Conservation (phyloP, 2,888 invertebrate genomes). For the Spisula solida region DNA sequence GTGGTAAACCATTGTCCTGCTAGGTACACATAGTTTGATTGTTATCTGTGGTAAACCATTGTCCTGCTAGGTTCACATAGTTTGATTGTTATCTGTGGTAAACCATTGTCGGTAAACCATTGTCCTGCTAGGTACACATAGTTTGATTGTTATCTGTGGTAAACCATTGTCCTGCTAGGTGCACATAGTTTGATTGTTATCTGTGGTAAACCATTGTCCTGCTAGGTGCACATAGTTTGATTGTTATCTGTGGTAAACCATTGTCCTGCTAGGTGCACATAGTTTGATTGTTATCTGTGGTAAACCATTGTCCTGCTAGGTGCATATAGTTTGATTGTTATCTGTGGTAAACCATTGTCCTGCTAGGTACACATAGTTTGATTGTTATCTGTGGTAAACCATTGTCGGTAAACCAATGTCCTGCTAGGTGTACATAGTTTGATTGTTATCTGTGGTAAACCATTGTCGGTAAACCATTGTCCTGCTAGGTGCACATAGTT, state of each 20-base stretch:
- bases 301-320: neutral
- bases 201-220: constrained; percentile 5
- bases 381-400: neutral
- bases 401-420: too few species aligned
- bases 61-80: neutral
- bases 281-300: neutral
- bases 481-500: neutral
- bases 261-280: neutral
- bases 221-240: neutral
- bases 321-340: neutral
- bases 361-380: neutral
- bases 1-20: constrained; percentile 1
- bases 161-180: neutral
- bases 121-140: neutral
- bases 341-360: constrained; percentile 1
- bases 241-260: neutral
- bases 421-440: neutral
- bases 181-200: neutral
- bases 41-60: neutral
- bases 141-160: neutral
- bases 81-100: neutral
- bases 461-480: too few species aligned
- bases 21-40: neutral
- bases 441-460: neutral
- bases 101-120: neutral